Evolutionary conservation across 1,140 invertebrate genomes (phyloP).

Genomic region (Odontomachus brunneus): DNA sequence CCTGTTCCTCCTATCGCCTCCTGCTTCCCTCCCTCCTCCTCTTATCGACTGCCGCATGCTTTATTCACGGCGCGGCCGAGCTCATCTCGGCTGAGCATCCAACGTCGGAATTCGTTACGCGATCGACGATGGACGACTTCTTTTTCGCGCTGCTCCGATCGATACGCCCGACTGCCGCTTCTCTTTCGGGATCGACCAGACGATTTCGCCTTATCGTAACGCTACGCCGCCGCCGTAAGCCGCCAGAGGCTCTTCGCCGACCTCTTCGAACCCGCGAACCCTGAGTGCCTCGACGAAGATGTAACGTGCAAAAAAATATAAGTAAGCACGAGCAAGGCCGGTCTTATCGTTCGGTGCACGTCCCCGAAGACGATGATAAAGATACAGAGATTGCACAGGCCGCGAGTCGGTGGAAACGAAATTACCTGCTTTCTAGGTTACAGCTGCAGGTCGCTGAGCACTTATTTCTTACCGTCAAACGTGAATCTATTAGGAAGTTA

Average conservation of each 20-base stretch:
- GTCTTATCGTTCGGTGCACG: constrained; percentile 58
- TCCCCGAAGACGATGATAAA: constrained; percentile 29
- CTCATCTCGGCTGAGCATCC: constrained; percentile 41
- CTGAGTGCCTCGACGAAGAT: constrained; percentile 9
- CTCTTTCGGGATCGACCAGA: constrained; percentile 30
- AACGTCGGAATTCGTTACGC: constrained; percentile 56
- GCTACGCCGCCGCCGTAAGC: neutral
- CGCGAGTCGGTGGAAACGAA: constrained; percentile 4
- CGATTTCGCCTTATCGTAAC: constrained; percentile 43
- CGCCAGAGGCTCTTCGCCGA: neutral
- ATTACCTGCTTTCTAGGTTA: constrained; percentile 19
- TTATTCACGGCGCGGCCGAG: constrained; percentile 61
- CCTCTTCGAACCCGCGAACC: neutral
- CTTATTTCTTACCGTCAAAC: neutral
- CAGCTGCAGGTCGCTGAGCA: constrained; percentile 4
- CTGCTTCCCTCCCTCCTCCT: neutral
- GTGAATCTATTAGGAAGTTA: neutral
- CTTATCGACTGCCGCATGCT: constrained; percentile 15
- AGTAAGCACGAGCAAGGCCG: neutral
- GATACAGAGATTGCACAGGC: constrained; percentile 30
- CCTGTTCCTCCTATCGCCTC: neutral
- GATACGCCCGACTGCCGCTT: constrained; percentile 7
- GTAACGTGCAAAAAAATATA: constrained; percentile 25
- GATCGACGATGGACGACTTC: constrained; percentile 51
- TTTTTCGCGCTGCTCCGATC: constrained; percentile 33